These are phyloP conservation scores for Gobius niger DNA, from an alignment of 2,113 vertebrate species.

Conservation along the genomic window DNA sequence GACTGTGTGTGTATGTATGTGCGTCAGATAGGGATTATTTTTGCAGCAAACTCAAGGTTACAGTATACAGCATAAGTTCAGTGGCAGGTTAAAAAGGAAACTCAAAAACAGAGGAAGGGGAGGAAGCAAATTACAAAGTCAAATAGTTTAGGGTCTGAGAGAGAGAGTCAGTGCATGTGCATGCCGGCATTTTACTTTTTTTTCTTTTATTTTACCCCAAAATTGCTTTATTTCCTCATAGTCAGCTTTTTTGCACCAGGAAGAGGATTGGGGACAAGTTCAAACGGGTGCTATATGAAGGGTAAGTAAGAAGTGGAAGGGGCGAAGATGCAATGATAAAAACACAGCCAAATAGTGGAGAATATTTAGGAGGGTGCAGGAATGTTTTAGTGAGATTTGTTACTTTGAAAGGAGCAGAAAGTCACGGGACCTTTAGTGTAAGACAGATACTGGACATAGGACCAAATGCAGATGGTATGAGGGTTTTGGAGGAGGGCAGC, in stretches of 20 bases:
- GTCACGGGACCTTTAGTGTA: slow-evolving; percentile 47
- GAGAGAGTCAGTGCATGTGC: slow-evolving; percentile 70
- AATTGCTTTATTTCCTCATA: slow-evolving; percentile 54
- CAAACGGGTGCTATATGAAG: slow-evolving; percentile 29
- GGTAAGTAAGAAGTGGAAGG: slow-evolving; percentile 26
- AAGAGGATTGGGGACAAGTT: slow-evolving; percentile 41
- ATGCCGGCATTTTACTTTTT: slow-evolving; percentile 61
- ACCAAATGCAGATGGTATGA: slow-evolving; percentile 31
- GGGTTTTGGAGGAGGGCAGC: slow-evolving; percentile 37
- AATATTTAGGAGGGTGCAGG: slow-evolving; percentile 30
- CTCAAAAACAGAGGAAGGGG: slow-evolving; percentile 23
- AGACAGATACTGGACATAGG: slow-evolving; percentile 19
- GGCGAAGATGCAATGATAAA: slow-evolving; percentile 28
- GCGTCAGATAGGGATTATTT: slow-evolving; percentile 57
- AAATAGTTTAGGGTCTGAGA: slow-evolving; percentile 37
- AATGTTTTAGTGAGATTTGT: slow-evolving; percentile 44
- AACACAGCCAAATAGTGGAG: slow-evolving; percentile 9
- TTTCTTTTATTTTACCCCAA: slow-evolving; percentile 12
- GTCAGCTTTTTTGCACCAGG: slow-evolving; percentile 52
- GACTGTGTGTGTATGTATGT: slow-evolving; percentile 50
- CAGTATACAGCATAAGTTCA: slow-evolving; percentile 26
- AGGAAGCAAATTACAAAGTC: slow-evolving; percentile 25
- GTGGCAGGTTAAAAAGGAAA: slow-evolving; percentile 34
- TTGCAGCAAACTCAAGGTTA: slow-evolving; percentile 52
- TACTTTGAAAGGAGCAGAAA: slow-evolving; percentile 62